These are phyloP conservation scores for Lontra canadensis DNA, from an alignment of 2,113 vertebrate species.

Conservation along the genomic window DNA sequence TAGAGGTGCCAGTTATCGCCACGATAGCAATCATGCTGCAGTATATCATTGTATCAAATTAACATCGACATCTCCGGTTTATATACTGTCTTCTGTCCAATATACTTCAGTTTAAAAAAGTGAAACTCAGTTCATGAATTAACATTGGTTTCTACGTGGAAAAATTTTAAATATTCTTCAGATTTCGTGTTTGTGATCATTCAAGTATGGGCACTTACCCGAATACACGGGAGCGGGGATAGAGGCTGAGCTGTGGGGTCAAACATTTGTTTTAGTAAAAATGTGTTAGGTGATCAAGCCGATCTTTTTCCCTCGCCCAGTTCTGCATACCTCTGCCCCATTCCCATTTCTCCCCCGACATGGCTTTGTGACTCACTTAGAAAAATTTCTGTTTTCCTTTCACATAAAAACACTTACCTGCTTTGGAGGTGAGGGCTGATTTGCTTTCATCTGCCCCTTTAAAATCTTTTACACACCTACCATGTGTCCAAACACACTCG, in stretches of 20 bases:
- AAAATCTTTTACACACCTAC: not conserved
- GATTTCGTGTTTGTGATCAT: not conserved
- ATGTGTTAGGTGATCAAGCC: not conserved
- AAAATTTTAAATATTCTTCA: not conserved
- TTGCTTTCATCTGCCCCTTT: conserved; percentile 43
- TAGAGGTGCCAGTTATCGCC: not conserved
- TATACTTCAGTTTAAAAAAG: not conserved
- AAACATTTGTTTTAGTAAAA: not conserved
- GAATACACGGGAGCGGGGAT: not conserved
- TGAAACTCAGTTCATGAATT: not conserved
- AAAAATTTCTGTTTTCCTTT: conserved; percentile 49
- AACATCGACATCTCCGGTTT: not conserved
- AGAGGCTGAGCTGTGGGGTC: not conserved
- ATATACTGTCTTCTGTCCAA: not conserved
- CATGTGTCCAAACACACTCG: not conserved
- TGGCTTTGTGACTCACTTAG: conserved; percentile 25
- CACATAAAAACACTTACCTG: conserved; percentile 35
- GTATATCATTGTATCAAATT: not conserved
- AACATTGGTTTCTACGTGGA: not conserved
- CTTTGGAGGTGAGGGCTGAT: not conserved
- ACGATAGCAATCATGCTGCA: not conserved
- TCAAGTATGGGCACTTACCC: not conserved
- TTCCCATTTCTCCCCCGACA: not conserved
- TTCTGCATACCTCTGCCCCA: not conserved
- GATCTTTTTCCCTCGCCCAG: not conserved